phyloP scores from a whole-genome alignment of 2,888 invertebrate species.

The Limnephilus marmoratus region DNA sequence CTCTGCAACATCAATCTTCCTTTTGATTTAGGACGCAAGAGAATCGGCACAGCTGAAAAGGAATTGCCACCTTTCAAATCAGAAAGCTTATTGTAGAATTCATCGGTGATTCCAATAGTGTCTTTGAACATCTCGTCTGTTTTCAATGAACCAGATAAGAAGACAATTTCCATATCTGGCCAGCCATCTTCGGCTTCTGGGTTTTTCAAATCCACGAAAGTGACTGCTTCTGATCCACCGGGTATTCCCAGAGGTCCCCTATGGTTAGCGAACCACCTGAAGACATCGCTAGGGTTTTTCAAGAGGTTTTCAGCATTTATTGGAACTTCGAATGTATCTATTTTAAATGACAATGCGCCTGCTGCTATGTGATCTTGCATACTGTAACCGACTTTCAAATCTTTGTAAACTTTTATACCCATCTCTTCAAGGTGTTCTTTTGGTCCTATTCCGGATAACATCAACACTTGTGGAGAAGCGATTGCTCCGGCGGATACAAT shows the following conservation, averaged over 20 bases:
- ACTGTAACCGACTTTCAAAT: conserved; percentile 84
- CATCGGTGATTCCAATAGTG: conserved; percentile 78
- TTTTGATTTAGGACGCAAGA: conserved; percentile 85
- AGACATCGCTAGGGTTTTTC: conserved; percentile 74
- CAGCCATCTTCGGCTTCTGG: conserved; percentile 78
- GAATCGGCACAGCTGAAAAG: conserved; percentile 81
- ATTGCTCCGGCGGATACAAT: conserved; percentile 88
- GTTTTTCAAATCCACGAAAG: conserved; percentile 79
- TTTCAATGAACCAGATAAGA: conserved; percentile 81
- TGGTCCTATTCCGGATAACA: conserved; percentile 89
- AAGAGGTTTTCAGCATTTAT: conserved; percentile 74
- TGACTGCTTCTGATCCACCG: conserved; percentile 83
- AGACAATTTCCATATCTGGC: conserved; percentile 83
- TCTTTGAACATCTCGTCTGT: conserved; percentile 73
- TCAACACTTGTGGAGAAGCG: conserved; percentile 87
- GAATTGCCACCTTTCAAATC: conserved; percentile 77
- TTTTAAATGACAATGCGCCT: conserved; percentile 83
- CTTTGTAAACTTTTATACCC: conserved; percentile 78
- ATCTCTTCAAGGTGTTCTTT: conserved; percentile 78
- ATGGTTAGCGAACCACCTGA: conserved; percentile 78
- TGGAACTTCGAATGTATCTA: conserved; percentile 81
- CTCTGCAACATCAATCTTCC: conserved; percentile 84
- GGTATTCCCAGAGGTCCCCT: conserved; percentile 76
- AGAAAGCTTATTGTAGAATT: conserved; percentile 78
- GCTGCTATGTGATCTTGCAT: conserved; percentile 88